Conservation (phyloP, 2,113 vertebrate genomes). For the Ailurus styani region DNA sequence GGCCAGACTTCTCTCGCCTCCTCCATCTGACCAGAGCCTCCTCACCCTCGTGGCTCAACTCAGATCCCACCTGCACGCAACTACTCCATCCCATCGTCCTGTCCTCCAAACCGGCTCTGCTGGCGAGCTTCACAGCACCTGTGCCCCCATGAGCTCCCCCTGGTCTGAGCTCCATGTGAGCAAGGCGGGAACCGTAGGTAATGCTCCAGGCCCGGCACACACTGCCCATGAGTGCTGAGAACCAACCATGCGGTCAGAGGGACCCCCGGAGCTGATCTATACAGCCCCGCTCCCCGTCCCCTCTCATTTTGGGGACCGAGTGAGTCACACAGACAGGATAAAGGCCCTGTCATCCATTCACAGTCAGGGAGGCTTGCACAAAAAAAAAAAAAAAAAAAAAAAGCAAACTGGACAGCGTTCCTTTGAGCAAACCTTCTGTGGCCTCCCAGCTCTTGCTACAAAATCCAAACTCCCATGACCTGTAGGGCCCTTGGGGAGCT, state of each 20-base stretch:
- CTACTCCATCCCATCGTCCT: accelerated
- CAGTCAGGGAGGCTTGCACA: neutral
- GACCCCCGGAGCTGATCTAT: neutral
- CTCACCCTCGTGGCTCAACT: accelerated
- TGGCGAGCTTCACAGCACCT: accelerated
- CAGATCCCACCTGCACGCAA: accelerated
- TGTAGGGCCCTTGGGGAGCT: neutral
- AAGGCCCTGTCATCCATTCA: neutral
- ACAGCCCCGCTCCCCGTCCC: accelerated
- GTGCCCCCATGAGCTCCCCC: neutral
- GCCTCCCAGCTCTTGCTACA: neutral
- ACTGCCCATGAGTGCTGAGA: accelerated
- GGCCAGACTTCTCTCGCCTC: neutral
- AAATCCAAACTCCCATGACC: neutral
- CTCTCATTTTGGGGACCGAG: neutral
- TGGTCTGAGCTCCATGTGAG: accelerated
- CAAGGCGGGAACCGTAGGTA: accelerated
- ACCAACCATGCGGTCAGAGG: neutral
- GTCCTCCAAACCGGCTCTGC: accelerated
- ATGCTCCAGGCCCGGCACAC: neutral
- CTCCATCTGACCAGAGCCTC: neutral
- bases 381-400: too few species aligned
- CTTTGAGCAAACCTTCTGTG: accelerated
- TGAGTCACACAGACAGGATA: accelerated
- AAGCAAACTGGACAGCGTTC: neutral